phyloP scores from a whole-genome alignment of 2,888 invertebrate genomes.

The Dryobotodes eremita region DNA sequence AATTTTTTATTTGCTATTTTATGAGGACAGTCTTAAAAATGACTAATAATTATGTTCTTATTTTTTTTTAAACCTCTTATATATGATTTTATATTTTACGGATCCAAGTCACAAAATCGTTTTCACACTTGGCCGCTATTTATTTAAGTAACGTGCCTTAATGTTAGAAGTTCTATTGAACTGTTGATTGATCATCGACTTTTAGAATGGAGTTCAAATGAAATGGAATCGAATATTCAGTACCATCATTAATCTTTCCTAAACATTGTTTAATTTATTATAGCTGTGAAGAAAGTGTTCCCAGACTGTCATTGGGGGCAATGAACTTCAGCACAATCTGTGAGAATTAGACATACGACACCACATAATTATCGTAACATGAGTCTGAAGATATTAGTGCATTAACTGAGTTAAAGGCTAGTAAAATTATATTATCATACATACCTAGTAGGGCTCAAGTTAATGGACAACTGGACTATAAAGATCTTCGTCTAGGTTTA shows the following conservation, averaged over 20 bases:
- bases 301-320: constrained; percentile 58
- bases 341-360: constrained; percentile 58
- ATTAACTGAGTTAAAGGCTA: constrained; percentile 22
- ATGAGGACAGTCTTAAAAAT: background rate
- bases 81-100: constrained; percentile 1
- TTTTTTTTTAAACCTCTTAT: background rate
- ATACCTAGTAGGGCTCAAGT: constrained; percentile 8
- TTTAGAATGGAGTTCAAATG: constrained; percentile 75
- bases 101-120: constrained; percentile 33
- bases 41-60: background rate
- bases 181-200: constrained; percentile 79
- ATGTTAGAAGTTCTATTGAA: constrained; percentile 65
- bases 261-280: constrained; percentile 73
- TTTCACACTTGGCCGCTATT: constrained; percentile 36
- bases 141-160: constrained; percentile 66
- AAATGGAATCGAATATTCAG: constrained; percentile 74
- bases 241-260: constrained; percentile 79
- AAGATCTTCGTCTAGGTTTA: constrained; percentile 1
- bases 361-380: constrained; percentile 52
- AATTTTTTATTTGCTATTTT: no score
- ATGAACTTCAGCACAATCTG: constrained; percentile 51
- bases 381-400: constrained; percentile 38
- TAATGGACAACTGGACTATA: constrained; percentile 25
- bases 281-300: constrained; percentile 63
- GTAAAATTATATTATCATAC: constrained; percentile 34